Base-by-base conservation (phyloP, 2,113 vertebrate genomes). In the Myiagra hebetior region DNA sequence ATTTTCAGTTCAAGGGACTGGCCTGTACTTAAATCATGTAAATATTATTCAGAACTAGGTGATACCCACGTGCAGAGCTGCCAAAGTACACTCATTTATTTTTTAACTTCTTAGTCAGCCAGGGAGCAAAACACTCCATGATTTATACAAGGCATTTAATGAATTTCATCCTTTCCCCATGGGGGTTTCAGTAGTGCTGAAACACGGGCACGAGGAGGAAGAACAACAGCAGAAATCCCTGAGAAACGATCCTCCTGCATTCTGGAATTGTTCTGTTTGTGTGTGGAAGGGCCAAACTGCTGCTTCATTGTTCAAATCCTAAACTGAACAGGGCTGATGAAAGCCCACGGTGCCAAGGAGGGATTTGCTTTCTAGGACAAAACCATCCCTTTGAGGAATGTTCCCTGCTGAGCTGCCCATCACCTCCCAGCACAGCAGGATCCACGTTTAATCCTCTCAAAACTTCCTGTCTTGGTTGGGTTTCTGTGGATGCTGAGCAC, bases 81-180 rank as follows among this genome's bases (percentile, higher is more conserved):
- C 93, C 85, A 91, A 91, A 96, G 80, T 20, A 60, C 67, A 69
- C 85, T 92, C 68, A 82, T 95, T 93, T 92, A 93, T 84, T 96
- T 94, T 92, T 96, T 63, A 49, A 84, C 46, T 72, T 87, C 89
- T 87, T 74, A 27, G 87, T 85, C 88, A 94, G 89, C 93, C 77
- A 85, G 89, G 81, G 70, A 95, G 77, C 60, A 52, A 92, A 94
- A 89, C 94, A 70, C 86, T 37, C n/a, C 79, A 50, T 74, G 73
- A 89, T 95, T 98, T 50, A 83, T 83, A 95, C 86, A 67, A 95
- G 44, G 80, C 72, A 63, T 64, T 56, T 44, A 85, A 95, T 78
- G 46, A 89, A 90, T 83, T 95, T 94, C 77, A 44, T 91, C 82
- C 91, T 15, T 85, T 94, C 91, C 64, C 78, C 57, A 2, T 8